Conservation (phyloP, 2,113 vertebrate genomes). For the Calonectris borealis region DNA sequence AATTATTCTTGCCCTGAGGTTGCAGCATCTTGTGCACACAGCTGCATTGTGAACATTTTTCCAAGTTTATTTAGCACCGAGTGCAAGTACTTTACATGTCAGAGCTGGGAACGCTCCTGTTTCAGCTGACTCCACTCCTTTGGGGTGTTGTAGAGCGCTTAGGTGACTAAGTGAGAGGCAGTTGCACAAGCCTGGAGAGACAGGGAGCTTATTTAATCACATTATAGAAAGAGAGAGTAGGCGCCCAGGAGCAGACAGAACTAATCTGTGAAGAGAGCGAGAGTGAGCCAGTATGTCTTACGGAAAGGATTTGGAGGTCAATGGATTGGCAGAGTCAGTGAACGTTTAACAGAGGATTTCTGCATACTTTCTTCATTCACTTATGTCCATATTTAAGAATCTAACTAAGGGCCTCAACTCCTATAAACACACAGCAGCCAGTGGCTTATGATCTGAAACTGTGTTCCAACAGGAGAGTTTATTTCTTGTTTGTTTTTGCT, state of each 20-base stretch:
- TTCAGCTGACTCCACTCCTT: conserved; percentile 65
- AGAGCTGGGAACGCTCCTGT: conserved; percentile 56
- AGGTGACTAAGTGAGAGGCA: conserved; percentile 59
- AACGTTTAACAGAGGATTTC: neutral
- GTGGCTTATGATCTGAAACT: neutral
- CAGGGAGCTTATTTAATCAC: conserved; percentile 51
- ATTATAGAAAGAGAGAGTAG: conserved; percentile 38
- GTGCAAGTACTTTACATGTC: conserved; percentile 60
- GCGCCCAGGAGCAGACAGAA: conserved; percentile 2
- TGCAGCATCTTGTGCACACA: neutral
- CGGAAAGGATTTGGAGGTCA: neutral
- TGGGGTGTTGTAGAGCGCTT: conserved; percentile 29
- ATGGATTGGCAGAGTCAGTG: neutral
- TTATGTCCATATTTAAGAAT: neutral
- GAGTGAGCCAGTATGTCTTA: neutral
- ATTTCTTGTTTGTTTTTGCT: neutral
- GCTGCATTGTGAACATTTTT: conserved; percentile 52
- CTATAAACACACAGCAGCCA: neutral
- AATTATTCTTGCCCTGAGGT: conserved; percentile 60
- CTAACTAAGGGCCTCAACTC: neutral
- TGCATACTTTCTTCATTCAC: neutral
- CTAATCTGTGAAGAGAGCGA: neutral
- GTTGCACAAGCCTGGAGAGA: conserved; percentile 42
- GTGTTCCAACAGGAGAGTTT: neutral
- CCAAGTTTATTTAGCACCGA: conserved; percentile 66